Evolutionary conservation across 2,113 vertebrate species (phyloP), one percentile per base, ranked within the genome.

Genomic region (Diphyllodes magnificus): DNA sequence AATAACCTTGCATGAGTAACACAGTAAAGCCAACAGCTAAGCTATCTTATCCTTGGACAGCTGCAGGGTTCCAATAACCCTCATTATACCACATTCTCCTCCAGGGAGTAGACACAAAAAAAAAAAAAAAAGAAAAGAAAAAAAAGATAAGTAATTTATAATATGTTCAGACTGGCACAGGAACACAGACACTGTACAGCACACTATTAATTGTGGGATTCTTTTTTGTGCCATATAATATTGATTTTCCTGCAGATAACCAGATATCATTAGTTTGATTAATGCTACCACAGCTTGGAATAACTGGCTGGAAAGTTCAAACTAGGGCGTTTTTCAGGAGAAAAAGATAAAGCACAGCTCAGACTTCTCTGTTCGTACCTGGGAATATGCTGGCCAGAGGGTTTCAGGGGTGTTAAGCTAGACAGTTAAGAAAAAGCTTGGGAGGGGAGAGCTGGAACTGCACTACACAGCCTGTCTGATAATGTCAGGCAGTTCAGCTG

Each of bases 251-350:
- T 87, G 87, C 63, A 90, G 80, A 93, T 97, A 94, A 80, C 70
- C 89, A 82, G 85, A 42, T 96, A 91, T 80, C 82, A 90, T 96
- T 93, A 95, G 49, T 87, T 95, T 97, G 91, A 97, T 94, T 86
- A 93, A 95, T 96, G 61, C 28, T 45, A 89, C 73, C 85, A 71
- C 87, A 93, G 37, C 66, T 88, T 93, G 73, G 68, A 88, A 88
- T 82, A 96, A 91, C 66, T 84, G 76, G 27, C 49, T 91, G 24
- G 54, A 78, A 91, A 91, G 73, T 95, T 95, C 91, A 91, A 82
- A 83, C 39, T 56, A 53, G 69, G 39, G 25, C 27, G 89, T 96
- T 93, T 93, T 75, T 93, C 77, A 82, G 59, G 19, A 93, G 65
- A 47, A 90, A 44, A 88, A 93, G 75, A 88, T 81, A 54, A 90